These are phyloP conservation scores for Cyclargus thomasi DNA, from an alignment of 1,140 invertebrate genomes.

Conservation along the genomic window DNA sequence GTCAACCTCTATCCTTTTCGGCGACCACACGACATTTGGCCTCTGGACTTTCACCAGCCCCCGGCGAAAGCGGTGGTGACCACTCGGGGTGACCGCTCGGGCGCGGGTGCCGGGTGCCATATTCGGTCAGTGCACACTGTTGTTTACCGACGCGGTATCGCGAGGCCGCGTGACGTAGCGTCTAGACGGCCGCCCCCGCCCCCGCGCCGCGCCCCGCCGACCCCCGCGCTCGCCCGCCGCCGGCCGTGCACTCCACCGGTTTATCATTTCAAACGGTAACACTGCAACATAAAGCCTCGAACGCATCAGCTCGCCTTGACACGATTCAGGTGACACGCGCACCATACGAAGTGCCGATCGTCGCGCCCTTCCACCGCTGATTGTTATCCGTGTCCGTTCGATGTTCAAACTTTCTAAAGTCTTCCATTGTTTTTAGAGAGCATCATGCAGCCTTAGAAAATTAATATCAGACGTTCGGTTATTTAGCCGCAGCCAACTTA, in stretches of 20 bases:
- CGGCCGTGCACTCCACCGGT: conserved; percentile 53
- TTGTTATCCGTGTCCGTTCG: too few species aligned
- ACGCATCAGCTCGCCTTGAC: conserved; percentile 39
- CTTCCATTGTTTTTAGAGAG: too few species aligned
- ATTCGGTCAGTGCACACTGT: conserved; percentile 73
- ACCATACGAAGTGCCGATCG: conserved; percentile 7
- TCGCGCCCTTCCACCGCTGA: too few species aligned
- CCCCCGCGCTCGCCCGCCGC: conserved; percentile 41
- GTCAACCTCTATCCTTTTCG: too few species aligned
- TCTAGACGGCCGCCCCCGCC: conserved; percentile 59
- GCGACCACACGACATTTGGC: too few species aligned
- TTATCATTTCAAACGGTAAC: conserved; percentile 70
- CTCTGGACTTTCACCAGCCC: too few species aligned
- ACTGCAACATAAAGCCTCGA: conserved; percentile 54
- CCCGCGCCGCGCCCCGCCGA: conserved; percentile 26
- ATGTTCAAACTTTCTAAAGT: too few species aligned
- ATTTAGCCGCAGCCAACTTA: too few species aligned
- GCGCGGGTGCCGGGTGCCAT: conserved; percentile 59
- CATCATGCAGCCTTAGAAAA: too few species aligned
- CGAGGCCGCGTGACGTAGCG: conserved; percentile 73
- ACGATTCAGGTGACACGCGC: conserved; percentile 26
- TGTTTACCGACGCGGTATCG: conserved; percentile 70
- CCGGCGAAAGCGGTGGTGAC: conserved; percentile 21
- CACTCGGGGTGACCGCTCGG: conserved; percentile 47
- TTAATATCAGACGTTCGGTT: too few species aligned